Base-by-base conservation (phyloP, 2,113 vertebrate genomes). In the Taurulus bubalis region DNA sequence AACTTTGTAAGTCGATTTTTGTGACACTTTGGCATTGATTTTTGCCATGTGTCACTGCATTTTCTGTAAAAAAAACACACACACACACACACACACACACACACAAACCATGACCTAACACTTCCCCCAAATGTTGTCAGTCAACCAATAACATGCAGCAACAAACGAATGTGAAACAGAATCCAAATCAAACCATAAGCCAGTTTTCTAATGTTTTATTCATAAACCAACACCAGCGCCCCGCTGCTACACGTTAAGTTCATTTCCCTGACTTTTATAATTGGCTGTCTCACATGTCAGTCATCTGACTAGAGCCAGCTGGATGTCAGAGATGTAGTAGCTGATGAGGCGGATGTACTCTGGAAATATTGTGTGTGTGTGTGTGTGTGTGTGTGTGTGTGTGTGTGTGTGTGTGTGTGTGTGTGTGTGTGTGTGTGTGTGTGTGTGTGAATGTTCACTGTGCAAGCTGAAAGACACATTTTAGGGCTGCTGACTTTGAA, bases 241-340 rank as follows among this genome's bases (percentile, higher is more conserved):
- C 78, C 9, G 14, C 75, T 71, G 67, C 56, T 80, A 79, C 79
- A 83, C 38, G 69, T 85, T 87, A 70, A 28, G 76, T 77, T 86
- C 40, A 77, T 87, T 84, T 88, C 85, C 66, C 34, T 18, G 58
- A 76, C 77, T 87, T 85, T 74, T 85, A 88, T 90, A 90, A 91
- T 91, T 91, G 91, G 87, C 77, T 89, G 91, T 92, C 91, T 89
- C 24, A 20, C 59, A 7, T 81, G 91, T 92, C 91, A 92, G 85
- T 94, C 91, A 91, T 42, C 28, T 12, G n/a, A 20, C 47, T 14
- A 62, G 78, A 77, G 64, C 51, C 72, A 42, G 71, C 62, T 88
- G 84, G 59, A 79, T 72, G 77, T 87, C 82, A 75, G 20, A 65
- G 47, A 51, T 12, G 22, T 20, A 56, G 80, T 32, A 56, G 49